Base-by-base conservation (phyloP, 2,888 invertebrate genomes). In the Drosophila cognata region DNA sequence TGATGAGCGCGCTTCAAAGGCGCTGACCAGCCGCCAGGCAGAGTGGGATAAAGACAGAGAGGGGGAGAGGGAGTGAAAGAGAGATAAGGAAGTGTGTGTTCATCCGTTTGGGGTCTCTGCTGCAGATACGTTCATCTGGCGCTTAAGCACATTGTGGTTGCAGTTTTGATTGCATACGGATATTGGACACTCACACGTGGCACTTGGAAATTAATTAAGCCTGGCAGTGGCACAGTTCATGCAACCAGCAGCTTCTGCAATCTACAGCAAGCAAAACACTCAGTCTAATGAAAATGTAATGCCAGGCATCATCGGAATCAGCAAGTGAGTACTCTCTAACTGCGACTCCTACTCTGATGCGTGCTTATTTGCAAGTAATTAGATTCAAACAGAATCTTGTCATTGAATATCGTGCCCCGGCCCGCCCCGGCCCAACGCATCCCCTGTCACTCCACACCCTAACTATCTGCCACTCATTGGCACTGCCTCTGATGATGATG, bases 141-240 rank as follows among this genome's bases (percentile, higher is more conserved):
- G 78, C 84, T 83, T 74, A 82, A 74, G 77, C 84, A 81, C 70
- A 82, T 78, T 73, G 83, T 77, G 82, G 75, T 68, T 77, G 81
- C 74, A 76, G 74, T 71, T 80, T 74, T 80, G 83, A 89, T 89
- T 89, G 88, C 82, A 84, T 74, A 61, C 85, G 91, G 85, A 78
- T 85, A 90, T 85, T 90, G 85, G 91, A 90, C 88, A 90, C 91
- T 90, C 82, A 86, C 85, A 84, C 89, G 89, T 90, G 82, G 76
- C 88, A 89, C 70, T 81, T 78, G 89, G 84, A 85, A 90, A 85
- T 85, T 90, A 85, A 90, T 85, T 90, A 85, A 84, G 84, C 91
- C 89, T 64, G 78, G 55, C 87, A 79, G 57, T 58, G 71, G 61
- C 63, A 33, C 33, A 33, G 53, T 31, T 28, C 8, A 13, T 63